phyloP scores from a whole-genome alignment of 1,140 invertebrate species.

The Orussus abietinus region DNA sequence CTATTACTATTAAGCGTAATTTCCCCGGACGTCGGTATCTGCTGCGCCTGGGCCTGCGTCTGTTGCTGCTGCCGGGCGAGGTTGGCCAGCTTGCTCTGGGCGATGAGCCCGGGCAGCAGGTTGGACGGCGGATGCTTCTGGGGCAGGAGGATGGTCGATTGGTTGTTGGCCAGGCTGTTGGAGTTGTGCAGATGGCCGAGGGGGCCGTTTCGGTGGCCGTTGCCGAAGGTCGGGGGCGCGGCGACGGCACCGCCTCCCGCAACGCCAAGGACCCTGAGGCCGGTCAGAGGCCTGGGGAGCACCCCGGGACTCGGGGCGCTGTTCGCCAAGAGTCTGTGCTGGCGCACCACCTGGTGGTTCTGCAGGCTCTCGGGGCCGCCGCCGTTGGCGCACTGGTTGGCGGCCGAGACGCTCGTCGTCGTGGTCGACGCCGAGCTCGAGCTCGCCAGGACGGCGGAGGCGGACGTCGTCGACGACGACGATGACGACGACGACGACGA shows the following conservation, averaged over 20 bases:
- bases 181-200: constrained; percentile 32
- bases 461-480: background rate
- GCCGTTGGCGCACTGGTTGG: no score
- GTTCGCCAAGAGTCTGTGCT: no score
- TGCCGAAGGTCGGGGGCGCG: constrained; percentile 38
- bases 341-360: no score
- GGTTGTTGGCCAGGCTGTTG: constrained; percentile 41
- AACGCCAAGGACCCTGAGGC: no score
- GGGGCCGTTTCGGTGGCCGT: constrained; percentile 48
- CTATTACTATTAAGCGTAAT: constrained; percentile 57
- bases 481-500: constrained; percentile 8
- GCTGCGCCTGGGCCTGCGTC: constrained; percentile 37
- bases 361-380: no score
- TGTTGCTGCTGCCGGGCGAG: constrained; percentile 42
- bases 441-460: constrained; percentile 15
- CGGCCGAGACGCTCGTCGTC: constrained; percentile 49
- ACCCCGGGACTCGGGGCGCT: no score
- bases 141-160: constrained; percentile 42
- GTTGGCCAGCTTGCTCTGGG: constrained; percentile 46
- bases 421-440: constrained; percentile 35
- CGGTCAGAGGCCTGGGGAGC: no score
- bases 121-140: constrained; percentile 50
- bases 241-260: constrained; percentile 23
- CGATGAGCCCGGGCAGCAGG: constrained; percentile 44
- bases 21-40: constrained; percentile 51